Percentiles rank a stretch among this genome's conserved stretches.
Evolutionary conservation across 2,113 vertebrate species (phyloP).

Genomic region (Xiphias gladius): DNA sequence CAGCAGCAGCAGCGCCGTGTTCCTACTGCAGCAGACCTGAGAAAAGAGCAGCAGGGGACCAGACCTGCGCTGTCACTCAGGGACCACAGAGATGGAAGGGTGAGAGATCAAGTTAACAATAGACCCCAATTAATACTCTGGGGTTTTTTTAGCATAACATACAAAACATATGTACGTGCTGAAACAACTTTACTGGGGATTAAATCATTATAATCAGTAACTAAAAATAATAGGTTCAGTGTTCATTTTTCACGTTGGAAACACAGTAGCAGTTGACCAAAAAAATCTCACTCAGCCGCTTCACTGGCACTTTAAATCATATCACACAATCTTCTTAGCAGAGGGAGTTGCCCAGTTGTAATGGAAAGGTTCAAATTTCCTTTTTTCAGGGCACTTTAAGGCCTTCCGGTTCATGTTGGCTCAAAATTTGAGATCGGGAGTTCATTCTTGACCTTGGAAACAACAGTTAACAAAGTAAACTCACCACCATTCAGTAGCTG

Average conservation of each 20-base stretch:
- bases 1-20: constrained; percentile 72
- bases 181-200: no score
- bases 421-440: not conserved
- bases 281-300: not conserved
- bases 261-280: not conserved
- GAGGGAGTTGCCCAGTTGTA: not conserved
- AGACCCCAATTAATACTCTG: not conserved
- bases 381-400: not conserved
- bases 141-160: not conserved
- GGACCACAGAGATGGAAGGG: constrained; percentile 65
- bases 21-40: constrained; percentile 43
- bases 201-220: no score
- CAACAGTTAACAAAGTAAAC: not conserved
- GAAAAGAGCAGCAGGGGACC: constrained; percentile 56
- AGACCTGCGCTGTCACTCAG: constrained; percentile 33
- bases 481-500: not conserved
- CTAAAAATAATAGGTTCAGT: no score
- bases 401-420: not conserved
- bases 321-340: not conserved
- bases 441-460: not conserved
- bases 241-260: no score
- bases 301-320: not conserved
- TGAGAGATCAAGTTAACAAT: constrained; percentile 44
- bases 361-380: not conserved
- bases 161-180: no score